Evolutionary conservation across 1,140 invertebrate genomes (phyloP).

Genomic region (Penaeus indicus): DNA sequence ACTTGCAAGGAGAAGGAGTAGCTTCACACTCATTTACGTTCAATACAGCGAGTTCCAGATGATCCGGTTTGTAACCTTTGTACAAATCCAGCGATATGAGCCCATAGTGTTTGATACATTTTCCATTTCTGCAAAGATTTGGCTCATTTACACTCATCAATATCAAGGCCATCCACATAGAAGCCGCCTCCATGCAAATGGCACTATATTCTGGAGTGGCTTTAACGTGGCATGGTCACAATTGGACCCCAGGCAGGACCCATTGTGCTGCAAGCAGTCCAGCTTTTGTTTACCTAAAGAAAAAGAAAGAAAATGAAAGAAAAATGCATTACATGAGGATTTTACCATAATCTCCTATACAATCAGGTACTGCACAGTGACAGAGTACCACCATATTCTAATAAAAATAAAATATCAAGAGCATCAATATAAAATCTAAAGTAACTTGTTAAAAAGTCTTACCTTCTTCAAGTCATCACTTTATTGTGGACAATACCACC

Average conservation of each 20-base stretch:
- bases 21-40: constrained; percentile 82
- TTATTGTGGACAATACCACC: constrained; percentile 76
- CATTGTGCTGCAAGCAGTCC: constrained; percentile 90
- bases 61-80: constrained; percentile 77
- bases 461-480: constrained; percentile 63
- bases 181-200: constrained; percentile 83
- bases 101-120: constrained; percentile 85
- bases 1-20: constrained; percentile 79
- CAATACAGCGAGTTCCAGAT: constrained; percentile 77
- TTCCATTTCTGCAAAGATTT: constrained; percentile 81
- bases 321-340: not conserved
- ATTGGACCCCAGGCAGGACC: constrained; percentile 88
- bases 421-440: not conserved
- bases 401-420: not conserved
- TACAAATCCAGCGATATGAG: constrained; percentile 76
- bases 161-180: constrained; percentile 80
- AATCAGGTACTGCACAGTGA: too few relatives aligned
- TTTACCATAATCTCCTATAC: not conserved
- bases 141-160: constrained; percentile 85
- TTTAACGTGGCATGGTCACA: constrained; percentile 86
- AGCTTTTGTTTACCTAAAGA: constrained; percentile 76
- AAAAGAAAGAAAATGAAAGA: not conserved
- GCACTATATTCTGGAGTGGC: constrained; percentile 80
- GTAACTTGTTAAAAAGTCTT: not conserved
- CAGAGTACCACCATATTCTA: not conserved